Conservation (phyloP, 2,797 vertebrate genomes). For the Crocodylus rhombifer region DNA sequence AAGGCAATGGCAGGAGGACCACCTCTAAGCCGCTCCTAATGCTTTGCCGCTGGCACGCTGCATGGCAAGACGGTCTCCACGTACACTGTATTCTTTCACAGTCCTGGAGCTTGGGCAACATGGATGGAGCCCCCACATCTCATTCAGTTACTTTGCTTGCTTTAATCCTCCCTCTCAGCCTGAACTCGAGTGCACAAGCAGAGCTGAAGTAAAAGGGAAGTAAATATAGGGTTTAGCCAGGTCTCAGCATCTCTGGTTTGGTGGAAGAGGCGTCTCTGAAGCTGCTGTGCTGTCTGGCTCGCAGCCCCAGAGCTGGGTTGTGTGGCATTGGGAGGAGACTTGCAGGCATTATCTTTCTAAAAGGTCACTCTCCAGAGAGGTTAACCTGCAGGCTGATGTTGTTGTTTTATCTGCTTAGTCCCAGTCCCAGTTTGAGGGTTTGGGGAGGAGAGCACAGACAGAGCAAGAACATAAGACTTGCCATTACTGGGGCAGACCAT, state of each 20-base stretch:
- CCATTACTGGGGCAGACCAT: no score
- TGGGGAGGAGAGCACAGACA: no score
- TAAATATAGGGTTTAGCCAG: conserved; percentile 3
- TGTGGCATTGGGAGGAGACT: neutral
- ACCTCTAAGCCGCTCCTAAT: neutral
- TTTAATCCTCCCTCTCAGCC: neutral
- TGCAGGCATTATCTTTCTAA: neutral
- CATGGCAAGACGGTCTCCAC: neutral
- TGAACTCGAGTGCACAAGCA: neutral
- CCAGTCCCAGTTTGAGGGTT: no score
- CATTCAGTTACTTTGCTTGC: neutral
- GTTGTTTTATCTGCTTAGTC: no score
- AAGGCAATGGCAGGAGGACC: neutral
- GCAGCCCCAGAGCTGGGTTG: neutral
- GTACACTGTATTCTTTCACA: neutral
- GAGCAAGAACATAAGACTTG: no score
- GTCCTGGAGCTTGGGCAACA: fast-evolving
- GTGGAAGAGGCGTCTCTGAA: neutral
- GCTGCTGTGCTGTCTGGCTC: conserved; percentile 22
- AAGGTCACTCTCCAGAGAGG: conserved; percentile 35
- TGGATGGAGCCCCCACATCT: neutral
- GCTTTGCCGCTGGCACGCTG: neutral
- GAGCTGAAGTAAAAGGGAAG: neutral
- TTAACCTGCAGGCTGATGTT: neutral
- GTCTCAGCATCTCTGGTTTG: neutral